Evolutionary conservation across 2,888 invertebrate species (phyloP), one percentile per base, ranked within the genome.

Genomic region (Cryptus armator): DNA sequence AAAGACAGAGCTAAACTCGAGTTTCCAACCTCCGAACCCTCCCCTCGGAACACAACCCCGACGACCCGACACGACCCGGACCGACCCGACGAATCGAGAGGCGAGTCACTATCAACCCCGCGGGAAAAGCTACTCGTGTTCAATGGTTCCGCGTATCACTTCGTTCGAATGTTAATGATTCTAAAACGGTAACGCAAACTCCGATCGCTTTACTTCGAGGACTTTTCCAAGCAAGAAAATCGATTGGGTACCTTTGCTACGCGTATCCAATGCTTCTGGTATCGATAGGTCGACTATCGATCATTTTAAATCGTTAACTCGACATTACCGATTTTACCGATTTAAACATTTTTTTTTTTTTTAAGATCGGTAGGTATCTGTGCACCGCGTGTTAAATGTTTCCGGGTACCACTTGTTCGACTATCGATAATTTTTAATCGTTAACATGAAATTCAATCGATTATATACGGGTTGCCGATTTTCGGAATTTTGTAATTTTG

Each of bases 1-100:
- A 62, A 48, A 62, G 74, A 32, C 46, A 48, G 62, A 46, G 32
- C 46, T 29, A 62, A 19, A 62, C 32, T 46, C 44, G n/a, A 29
- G 16, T 29, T 37, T 24, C 37, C n/a, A 70, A 67, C 44, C 32
- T 37, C 46, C 24, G 44, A 19, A 53, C 9, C 77, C 81, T 77
- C 46, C 79, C 79, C 79, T 53, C 66, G 64, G 75, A 51, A 16
- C 43, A 16, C 43, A 24, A 43, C 16, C 72, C 56, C 43, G 43
- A 56, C 56, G 56, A 76, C 64, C 66, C 77, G 51, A 56, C 77
- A 19, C 67, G 66, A 67, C 77, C 68, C 77, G 67, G 66, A 16
- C 44, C 67, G 77, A 66, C 77, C 68, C 77, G 77, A 68, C 37
- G 37, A 62, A 74, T 74, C 59, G 46, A n/a, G 44, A 24, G 44